A percentile compares a stretch with the other conserved stretches of the same genome.
These are phyloP conservation scores for Phoenicopterus ruber DNA, from an alignment of 2,113 vertebrate genomes.

Conservation along the genomic window DNA sequence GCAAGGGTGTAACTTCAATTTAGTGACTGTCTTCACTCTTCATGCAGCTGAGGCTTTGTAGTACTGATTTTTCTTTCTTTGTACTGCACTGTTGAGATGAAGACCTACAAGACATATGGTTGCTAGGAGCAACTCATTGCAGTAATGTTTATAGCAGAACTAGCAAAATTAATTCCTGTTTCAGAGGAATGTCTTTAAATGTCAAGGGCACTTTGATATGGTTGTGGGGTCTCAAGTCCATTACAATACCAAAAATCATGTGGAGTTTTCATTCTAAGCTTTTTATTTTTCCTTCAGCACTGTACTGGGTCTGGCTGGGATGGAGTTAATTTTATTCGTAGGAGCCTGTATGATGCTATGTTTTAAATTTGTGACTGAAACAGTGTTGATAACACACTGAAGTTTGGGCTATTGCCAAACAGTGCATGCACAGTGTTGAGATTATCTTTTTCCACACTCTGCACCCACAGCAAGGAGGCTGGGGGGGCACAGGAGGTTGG, in stretches of 20 bases:
- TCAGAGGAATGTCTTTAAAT: not conserved
- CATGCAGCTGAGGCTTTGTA: accelerated
- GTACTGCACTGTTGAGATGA: not conserved
- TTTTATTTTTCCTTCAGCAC: not conserved
- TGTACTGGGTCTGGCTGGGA: not conserved
- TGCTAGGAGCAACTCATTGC: not conserved
- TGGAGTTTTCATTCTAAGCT: not conserved
- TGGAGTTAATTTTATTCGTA: not conserved
- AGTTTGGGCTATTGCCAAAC: not conserved
- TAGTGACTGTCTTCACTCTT: not conserved
- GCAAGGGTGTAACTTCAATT: not conserved
- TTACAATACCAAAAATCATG: not conserved
- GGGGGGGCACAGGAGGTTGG: accelerated
- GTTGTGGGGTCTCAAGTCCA: not conserved
- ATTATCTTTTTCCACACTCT: not conserved
- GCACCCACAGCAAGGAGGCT: accelerated
- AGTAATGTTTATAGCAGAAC: not conserved
- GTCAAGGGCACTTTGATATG: not conserved
- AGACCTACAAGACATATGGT: not conserved
- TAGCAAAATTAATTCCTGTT: not conserved
- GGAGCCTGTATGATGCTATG: not conserved
- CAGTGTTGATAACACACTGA: not conserved
- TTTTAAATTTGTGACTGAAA: not conserved
- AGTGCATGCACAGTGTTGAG: not conserved
- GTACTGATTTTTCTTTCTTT: not conserved